Evolutionary conservation across 2,113 vertebrate species (phyloP).

Genomic region (Ammospiza caudacuta): DNA sequence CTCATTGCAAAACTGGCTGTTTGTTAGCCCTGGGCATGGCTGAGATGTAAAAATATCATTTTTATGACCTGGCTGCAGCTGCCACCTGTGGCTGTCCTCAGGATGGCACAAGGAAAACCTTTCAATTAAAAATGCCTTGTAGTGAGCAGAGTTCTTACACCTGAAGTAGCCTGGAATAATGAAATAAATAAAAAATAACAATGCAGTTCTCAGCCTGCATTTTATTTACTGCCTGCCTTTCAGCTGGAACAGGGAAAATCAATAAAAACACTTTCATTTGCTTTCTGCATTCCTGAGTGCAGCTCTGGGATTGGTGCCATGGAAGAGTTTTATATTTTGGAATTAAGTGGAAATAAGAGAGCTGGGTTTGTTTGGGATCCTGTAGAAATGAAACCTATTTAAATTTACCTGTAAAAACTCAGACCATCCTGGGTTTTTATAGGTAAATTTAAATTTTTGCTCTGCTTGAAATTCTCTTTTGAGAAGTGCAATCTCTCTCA

Average conservation of each 20-base stretch:
- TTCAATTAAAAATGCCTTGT: background rate
- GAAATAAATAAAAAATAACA: background rate
- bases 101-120: accelerated
- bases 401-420: too few species aligned
- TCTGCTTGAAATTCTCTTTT: background rate
- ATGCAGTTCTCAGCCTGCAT: background rate
- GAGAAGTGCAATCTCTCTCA: background rate
- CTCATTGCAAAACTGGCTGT: background rate
- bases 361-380: background rate
- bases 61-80: background rate
- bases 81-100: background rate
- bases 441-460: background rate
- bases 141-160: background rate
- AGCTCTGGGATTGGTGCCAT: background rate
- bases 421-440: background rate
- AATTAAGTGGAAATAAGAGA: background rate
- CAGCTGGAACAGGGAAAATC: background rate
- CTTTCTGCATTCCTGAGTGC: background rate
- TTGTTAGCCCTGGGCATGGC: background rate
- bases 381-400: background rate
- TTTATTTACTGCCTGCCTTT: constrained; percentile 28
- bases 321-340: background rate
- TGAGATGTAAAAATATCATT: background rate
- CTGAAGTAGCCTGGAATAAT: background rate
- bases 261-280: background rate